Percentiles rank a stretch among this genome's conserved stretches.
These are phyloP conservation scores for Sturnira hondurensis DNA, from an alignment of 2,113 vertebrate species.

Conservation along the genomic window DNA sequence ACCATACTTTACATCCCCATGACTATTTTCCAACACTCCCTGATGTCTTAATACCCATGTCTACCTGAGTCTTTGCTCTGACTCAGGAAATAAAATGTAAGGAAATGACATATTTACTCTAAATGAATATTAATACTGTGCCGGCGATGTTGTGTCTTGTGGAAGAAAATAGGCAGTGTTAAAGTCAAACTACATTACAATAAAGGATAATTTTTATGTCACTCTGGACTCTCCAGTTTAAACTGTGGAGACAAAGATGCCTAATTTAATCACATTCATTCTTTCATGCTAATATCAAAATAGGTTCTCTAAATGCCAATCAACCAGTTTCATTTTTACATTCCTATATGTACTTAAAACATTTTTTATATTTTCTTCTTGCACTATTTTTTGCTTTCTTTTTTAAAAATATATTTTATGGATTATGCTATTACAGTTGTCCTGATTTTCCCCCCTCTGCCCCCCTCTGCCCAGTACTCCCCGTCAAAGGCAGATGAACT, in stretches of 20 bases:
- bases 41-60: not conserved
- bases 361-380: not conserved
- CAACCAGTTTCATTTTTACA: not conserved
- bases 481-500: too few relatives aligned
- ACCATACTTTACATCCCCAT: not conserved
- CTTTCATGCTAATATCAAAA: not conserved
- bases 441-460: too few relatives aligned
- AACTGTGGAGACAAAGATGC: not conserved
- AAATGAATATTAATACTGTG: not conserved
- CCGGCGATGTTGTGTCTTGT: not conserved
- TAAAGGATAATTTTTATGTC: not conserved
- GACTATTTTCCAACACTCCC: not conserved
- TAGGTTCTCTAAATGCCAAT: not conserved
- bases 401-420: too few relatives aligned
- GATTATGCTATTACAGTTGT: too few relatives aligned
- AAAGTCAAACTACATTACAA: not conserved
- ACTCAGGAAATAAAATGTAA: not conserved
- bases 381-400: too few relatives aligned
- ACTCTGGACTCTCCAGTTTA: not conserved
- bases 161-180: not conserved
- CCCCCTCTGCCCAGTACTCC: too few relatives aligned
- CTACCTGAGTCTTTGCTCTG: not conserved
- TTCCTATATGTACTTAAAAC: not conserved
- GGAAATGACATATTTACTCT: not conserved
- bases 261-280: not conserved